Percentiles rank a stretch among this genome's conserved stretches.
Evolutionary conservation across 2,888 invertebrate genomes (phyloP).

Genomic region (Tinea pellionella): DNA sequence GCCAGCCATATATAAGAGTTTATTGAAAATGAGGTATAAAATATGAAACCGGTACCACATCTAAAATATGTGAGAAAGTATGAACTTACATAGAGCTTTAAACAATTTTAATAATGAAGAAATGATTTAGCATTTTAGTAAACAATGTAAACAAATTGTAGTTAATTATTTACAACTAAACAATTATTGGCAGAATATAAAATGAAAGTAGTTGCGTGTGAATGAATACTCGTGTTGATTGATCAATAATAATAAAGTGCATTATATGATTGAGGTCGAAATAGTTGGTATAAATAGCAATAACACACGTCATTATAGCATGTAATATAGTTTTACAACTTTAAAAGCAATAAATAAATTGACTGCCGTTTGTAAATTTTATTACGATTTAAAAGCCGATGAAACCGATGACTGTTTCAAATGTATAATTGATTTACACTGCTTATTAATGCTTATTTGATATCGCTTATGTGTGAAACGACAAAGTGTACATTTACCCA

Average conservation of each 20-base stretch:
- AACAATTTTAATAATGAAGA: neutral
- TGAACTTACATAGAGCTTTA: neutral
- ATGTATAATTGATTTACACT: slow-evolving; percentile 64
- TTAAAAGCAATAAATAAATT: slow-evolving; percentile 64
- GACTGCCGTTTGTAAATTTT: slow-evolving; percentile 66
- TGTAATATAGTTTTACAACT: slow-evolving; percentile 68
- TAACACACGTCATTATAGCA: slow-evolving; percentile 65
- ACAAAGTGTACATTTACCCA: neutral
- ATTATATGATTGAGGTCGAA: slow-evolving; percentile 19
- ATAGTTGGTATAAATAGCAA: slow-evolving; percentile 62
- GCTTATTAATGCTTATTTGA: slow-evolving; percentile 61
- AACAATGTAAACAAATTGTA: too few species aligned
- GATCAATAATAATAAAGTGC: neutral
- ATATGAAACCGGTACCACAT: slow-evolving; percentile 5
- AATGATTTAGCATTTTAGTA: too few species aligned
- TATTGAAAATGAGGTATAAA: neutral
- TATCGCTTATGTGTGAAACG: slow-evolving; percentile 22
- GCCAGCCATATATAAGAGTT: neutral
- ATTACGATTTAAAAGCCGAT: slow-evolving; percentile 67
- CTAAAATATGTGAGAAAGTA: slow-evolving; percentile 9
- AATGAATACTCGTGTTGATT: neutral
- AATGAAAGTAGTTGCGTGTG: neutral
- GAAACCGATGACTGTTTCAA: slow-evolving; percentile 42
- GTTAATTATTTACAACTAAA: too few species aligned
- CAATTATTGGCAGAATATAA: too few species aligned